Base-by-base conservation (phyloP, 2,888 invertebrate species). In the Napeogenes sylphis region DNA sequence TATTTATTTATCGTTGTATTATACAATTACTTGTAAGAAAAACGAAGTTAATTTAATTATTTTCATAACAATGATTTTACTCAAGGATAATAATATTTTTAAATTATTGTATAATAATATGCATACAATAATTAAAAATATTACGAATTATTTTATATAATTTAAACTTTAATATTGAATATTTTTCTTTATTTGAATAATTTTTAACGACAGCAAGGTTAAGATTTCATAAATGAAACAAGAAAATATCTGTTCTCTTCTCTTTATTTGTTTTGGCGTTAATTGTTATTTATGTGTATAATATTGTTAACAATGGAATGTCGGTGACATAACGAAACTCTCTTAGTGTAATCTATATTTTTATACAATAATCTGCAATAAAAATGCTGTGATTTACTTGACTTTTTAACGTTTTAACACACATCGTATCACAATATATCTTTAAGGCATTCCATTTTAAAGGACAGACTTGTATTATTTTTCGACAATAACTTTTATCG, bases 341-440 rank as follows among this genome's bases (percentile, higher is more conserved):
- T 51, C 51, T 10, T 30, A 6, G 21, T 12, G 21, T 10, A 51
- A 51, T 51, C 51, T 30, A 10, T 51, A 30, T 21, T 30, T 51
- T 51, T 51, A 30, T 51, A 51, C 51, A 51, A 30, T 51, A 51
- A 51, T 51, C 51, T 51, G 51, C 30, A 10, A 51, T 30, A 51
- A 51, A 51, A 51, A 51, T 51, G 51, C 51, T 51, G 12, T 51
- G 4, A 10, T 51, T 51, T 14, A 14, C 6, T 47, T 13, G 47
- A 51, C 51, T 51, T 30, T 30, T 30, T 30, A 30, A 51, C 30
- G n/a, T n/a, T n/a, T 51, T 30, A 30, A 5, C n/a, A 62, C 55
- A 63, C 21, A 21, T 21, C 21, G 21, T 85, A 86, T 85, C 85
- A 85, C 85, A 85, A 79, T 80, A 75, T 74, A 74, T 75, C 70